These are phyloP conservation scores for Epiblema foenella DNA, from an alignment of 2,888 invertebrate species.

Conservation along the genomic window DNA sequence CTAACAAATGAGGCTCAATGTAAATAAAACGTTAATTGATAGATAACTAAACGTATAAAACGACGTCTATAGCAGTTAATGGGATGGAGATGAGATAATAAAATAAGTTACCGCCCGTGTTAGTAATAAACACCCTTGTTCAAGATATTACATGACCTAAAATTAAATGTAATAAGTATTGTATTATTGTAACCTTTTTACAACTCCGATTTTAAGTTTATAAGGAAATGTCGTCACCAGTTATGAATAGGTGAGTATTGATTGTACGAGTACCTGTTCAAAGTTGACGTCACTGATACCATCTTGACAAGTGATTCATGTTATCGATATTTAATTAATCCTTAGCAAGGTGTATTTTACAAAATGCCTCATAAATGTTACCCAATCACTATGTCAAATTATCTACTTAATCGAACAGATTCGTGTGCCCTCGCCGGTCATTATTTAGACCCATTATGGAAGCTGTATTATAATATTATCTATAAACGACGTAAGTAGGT, in stretches of 20 bases:
- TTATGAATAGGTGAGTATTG: constrained; percentile 11
- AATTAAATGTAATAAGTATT: too few species aligned
- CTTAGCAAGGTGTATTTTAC: constrained; percentile 9
- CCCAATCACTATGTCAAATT: too few species aligned
- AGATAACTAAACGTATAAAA: background rate
- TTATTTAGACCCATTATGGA: too few species aligned
- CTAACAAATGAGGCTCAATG: background rate
- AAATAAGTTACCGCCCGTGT: background rate
- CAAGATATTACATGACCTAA: too few species aligned
- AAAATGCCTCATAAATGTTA: constrained; percentile 7
- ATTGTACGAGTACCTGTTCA: constrained; percentile 18
- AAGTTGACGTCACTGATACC: constrained; percentile 36
- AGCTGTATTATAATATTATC: too few species aligned
- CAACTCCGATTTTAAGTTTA: background rate
- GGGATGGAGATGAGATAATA: background rate
- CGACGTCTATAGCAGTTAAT: background rate
- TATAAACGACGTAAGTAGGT: too few species aligned
- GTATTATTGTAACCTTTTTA: background rate
- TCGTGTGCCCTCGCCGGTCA: too few species aligned
- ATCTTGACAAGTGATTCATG: constrained; percentile 17
- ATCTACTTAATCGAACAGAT: too few species aligned
- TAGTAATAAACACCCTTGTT: background rate
- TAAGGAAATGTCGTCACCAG: constrained; percentile 5
- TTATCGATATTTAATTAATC: constrained; percentile 16
- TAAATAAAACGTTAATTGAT: constrained; percentile 1